Evolutionary conservation across 2,888 invertebrate genomes (phyloP).

Genomic region (Phlogophora meticulosa): DNA sequence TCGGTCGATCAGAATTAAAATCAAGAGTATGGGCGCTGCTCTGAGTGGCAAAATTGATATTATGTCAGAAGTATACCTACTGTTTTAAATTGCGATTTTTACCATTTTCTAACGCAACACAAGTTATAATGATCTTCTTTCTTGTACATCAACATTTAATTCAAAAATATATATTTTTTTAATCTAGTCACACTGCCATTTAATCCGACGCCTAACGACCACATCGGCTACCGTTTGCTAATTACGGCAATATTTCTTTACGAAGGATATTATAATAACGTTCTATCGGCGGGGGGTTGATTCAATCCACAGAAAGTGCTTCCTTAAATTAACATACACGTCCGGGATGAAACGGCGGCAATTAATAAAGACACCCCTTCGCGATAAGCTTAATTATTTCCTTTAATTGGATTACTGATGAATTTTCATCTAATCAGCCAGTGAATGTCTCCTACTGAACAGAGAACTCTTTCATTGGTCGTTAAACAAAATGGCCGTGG

Average conservation of each 20-base stretch:
- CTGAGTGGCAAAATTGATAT: too few relatives aligned
- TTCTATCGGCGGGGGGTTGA: not conserved
- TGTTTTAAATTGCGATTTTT: too few relatives aligned
- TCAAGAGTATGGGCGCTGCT: too few relatives aligned
- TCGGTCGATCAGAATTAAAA: too few relatives aligned
- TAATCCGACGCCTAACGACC: not conserved
- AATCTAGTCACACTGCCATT: not conserved
- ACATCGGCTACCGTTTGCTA: not conserved
- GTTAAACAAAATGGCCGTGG: slow-evolving; percentile 13
- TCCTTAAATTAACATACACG: slow-evolving; percentile 45
- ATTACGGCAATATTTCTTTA: slow-evolving; percentile 29
- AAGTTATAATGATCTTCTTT: too few relatives aligned
- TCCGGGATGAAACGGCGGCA: slow-evolving; percentile 35
- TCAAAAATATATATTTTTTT: not conserved
- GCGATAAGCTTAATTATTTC: slow-evolving; percentile 52
- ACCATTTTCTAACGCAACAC: too few relatives aligned
- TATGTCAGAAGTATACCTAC: too few relatives aligned
- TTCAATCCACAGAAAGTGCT: slow-evolving; percentile 15
- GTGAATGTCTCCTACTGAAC: slow-evolving; percentile 8
- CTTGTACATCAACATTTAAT: too few relatives aligned
- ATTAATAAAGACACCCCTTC: slow-evolving; percentile 42
- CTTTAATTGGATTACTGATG: slow-evolving; percentile 53
- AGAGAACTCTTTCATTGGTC: slow-evolving; percentile 2
- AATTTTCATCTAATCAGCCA: slow-evolving; percentile 45
- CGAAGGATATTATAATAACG: slow-evolving; percentile 19